phyloP scores from a whole-genome alignment of 2,113 vertebrate species.

The Nothoprocta pentlandii region DNA sequence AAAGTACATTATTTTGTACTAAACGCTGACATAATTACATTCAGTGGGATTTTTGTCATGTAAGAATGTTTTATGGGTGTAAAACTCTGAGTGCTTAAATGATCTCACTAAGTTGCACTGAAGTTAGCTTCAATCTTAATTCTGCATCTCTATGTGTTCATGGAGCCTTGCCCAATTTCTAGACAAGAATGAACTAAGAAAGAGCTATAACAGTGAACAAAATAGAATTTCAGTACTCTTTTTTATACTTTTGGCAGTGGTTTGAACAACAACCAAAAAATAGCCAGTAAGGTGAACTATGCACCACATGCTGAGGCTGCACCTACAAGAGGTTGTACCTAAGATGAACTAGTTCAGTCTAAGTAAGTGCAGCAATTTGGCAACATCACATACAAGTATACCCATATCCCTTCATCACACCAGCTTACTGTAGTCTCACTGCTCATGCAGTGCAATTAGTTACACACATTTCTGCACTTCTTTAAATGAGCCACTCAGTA shows the following conservation, averaged over 20 bases:
- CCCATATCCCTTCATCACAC: neutral
- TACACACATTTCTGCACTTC: neutral
- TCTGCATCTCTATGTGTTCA: conserved; percentile 1
- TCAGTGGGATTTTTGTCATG: conserved; percentile 14
- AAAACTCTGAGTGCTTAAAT: neutral
- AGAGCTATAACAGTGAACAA: neutral
- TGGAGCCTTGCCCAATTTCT: neutral
- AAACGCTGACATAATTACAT: conserved; percentile 34
- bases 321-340: neutral
- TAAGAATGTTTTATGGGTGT: conserved; percentile 7
- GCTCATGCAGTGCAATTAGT: neutral
- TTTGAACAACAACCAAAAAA: neutral
- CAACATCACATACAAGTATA: neutral
- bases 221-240: neutral
- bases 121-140: conserved; percentile 13
- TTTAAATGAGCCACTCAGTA: neutral
- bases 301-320: neutral
- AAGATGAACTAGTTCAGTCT: neutral
- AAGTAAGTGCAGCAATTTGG: neutral
- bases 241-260: neutral
- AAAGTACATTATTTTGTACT: conserved; percentile 43
- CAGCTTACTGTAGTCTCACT: neutral
- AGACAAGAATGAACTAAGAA: neutral
- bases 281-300: neutral
- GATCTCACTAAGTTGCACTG: neutral